Base-by-base conservation (phyloP, 1,140 invertebrate species). In the Pararge aegeria region DNA sequence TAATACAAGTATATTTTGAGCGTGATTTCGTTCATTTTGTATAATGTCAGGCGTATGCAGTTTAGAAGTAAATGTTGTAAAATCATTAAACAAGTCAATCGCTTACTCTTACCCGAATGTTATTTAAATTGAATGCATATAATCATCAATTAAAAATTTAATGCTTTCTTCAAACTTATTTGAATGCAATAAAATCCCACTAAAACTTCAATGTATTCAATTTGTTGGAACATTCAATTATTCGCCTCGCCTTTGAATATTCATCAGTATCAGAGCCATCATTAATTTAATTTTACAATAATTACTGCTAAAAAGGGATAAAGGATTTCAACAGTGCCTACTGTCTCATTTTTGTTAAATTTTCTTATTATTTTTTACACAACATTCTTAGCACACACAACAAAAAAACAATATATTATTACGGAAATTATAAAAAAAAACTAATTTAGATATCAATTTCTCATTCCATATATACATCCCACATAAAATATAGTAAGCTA, bases 401-500 rank as follows among this genome's bases (percentile, higher is more conserved):
- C 10, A 20, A 5, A 10, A 7, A 46, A 9, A 19, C 20, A 46
- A 46, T 5, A 18, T n/a, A 2, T 5, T 16, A 40, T 15, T 15
- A 46, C 15, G 10, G 16, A 20, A 46, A 46, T n/a, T n/a, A 18
- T 16, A 19, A 7, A 42, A 12, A 5, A 19, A 42, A 16, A 18
- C 7, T n/a, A n/a, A n/a, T n/a, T n/a, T n/a, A n/a, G n/a, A 46
- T 20, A 19, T 46, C 15, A 20, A 20, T 46, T 42, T 42, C 15
- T 7, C 42, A n/a, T 46, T 46, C 42, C 42, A 70, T 71, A 57
- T 62, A 65, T 73, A 74, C 70, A 75, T 62, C 65, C 64, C 76
- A 83, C 72, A 83, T 64, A 82, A 77, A 70, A 64, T 49, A 59
- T 46, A 58, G 62, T 70, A 77, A 80, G 73, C 83, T 88, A 87